Evolutionary conservation across 2,113 vertebrate species (phyloP), one percentile per base, ranked within the genome.

Genomic region (Spea multiplicata): DNA sequence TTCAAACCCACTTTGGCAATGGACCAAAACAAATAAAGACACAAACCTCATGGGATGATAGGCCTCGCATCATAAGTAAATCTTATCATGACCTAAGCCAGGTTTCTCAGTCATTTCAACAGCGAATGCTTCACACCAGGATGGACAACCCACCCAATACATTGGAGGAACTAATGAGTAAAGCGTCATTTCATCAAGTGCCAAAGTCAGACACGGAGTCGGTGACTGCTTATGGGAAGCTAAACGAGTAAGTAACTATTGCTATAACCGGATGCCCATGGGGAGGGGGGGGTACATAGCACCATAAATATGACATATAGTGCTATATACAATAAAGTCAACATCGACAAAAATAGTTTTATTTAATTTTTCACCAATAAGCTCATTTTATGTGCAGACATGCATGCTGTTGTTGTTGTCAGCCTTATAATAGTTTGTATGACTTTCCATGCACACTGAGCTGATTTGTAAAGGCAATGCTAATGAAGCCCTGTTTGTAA

Each of bases 31-130:
- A 92, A 55, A 93, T 93, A 82, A 91, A 87, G 0, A 87, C 91
- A 57, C 94, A 91, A 87, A 85, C 91, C 17, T 83, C 87, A 0
- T 95, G 95, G 91, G 93, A 93, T 81, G 89, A 95, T 81, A 94
- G 91, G 65, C 93, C 95, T 48, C 91, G 89, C 67, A 84, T 92
- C 78, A 94, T 96, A 88, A 98, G 96, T 89, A 97, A 96, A 87
- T 99, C 97, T 0, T 95, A 95, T 86, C 96, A 98, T 0, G 96
- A 98, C 85, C 91, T 99, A 67, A 94, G 91, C 57, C 95, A 96
- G 84, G 88, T 94, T 82, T 93, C 91, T 0, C 92, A 95, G 88
- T 92, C 88, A 44, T 91, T 93, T 0, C 89, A 92, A 62, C 88
- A 72, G 81, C 92, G 88, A 87, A 91, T 85, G 71, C 77, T 81